Evolutionary conservation across 2,113 vertebrate species (phyloP).

Genomic region (Pyxicephalus adspersus): DNA sequence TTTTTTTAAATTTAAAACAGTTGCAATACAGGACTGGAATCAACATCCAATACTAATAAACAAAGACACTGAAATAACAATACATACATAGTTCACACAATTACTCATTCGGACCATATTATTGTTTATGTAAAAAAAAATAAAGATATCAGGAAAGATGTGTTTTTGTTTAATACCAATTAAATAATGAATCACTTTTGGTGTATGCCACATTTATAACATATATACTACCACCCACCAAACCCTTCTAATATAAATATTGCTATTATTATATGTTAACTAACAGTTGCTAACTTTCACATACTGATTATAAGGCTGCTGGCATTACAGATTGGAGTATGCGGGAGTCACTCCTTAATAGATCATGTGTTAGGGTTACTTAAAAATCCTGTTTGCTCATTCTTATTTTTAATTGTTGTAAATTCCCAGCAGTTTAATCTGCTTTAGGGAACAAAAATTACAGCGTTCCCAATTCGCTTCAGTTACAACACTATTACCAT

Average conservation of each 20-base stretch:
- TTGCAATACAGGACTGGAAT: too few species aligned
- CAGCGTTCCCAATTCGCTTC: constrained; percentile 27
- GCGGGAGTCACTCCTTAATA: background rate
- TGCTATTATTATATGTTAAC: too few species aligned
- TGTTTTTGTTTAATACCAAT: background rate
- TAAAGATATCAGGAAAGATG: background rate
- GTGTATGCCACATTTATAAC: background rate
- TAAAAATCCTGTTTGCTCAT: background rate
- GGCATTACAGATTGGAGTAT: background rate
- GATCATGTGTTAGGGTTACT: constrained; percentile 18
- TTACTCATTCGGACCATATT: too few species aligned
- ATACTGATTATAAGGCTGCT: background rate
- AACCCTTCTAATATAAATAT: too few species aligned
- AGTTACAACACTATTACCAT: constrained; percentile 26
- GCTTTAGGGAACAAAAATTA: constrained; percentile 21
- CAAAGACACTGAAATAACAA: too few species aligned
- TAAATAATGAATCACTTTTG: background rate
- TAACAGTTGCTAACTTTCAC: background rate
- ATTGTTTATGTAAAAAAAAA: too few species aligned
- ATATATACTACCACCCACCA: too few species aligned
- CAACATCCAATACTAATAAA: too few species aligned
- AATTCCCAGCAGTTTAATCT: constrained; percentile 31
- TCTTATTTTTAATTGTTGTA: constrained; percentile 17
- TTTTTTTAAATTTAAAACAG: too few species aligned
- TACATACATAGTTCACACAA: too few species aligned